Base-by-base conservation (phyloP, 2,888 invertebrate species). In the Meteorus colon region DNA sequence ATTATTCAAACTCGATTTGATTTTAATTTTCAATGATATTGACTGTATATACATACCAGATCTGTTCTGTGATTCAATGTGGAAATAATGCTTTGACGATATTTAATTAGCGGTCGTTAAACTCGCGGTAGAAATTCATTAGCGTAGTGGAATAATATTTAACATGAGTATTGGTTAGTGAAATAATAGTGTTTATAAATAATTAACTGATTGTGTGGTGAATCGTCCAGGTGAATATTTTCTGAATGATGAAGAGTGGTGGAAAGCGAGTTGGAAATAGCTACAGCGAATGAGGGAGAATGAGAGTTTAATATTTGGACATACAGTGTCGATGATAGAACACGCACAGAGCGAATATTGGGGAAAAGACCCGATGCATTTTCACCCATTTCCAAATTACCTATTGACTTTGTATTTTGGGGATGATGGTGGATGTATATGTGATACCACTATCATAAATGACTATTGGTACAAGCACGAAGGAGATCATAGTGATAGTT, bases 161-260 rank as follows among this genome's bases (percentile, higher is more conserved):
- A 81, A 69, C 63, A 69, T 77, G 76, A 75, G 74, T 31, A 55
- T 34, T 19, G 59, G 29, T 27, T 24, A 45, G 74, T 78, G 75
- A 72, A 77, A 10, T 77, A 51, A 76, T 62, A 77, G 74, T 83
- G 82, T 84, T 83, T 83, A 82, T 84, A 83, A 83, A 82, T 84
- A 82, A 84, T 84, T 83, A 84, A 73, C 75, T 69, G 73, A 69
- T 63, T 19, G 31, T 62, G n/a, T 19, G 51, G 24, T 55, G 37
- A 31, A n/a, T 59, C 41, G n/a, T 51, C 60, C 48, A 62, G 48
- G 24, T 37, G 14, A 29, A 62, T 16, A 62, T 29, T 14, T 62
- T 62, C 27, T 62, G 29, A 31, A 62, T 62, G 62, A 62, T 27
- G n/a, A 29, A 62, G 14, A 29, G 10, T 29, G n/a, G 48, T 69